Conservation (phyloP, 2,113 vertebrate species). For the Dissostichus mawsoni region DNA sequence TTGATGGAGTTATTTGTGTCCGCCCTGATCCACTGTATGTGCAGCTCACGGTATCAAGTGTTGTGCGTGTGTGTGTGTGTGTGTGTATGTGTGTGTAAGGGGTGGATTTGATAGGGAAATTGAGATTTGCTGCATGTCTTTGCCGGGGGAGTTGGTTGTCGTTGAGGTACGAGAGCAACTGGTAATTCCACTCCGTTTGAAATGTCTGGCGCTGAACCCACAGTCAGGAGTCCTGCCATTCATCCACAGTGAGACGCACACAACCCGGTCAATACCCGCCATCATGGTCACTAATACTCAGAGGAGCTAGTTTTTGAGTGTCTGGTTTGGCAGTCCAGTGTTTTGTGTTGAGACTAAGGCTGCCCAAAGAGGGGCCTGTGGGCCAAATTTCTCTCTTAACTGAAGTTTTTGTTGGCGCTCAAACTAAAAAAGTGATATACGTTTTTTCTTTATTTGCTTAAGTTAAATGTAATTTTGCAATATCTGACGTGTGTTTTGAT, state of each 20-base stretch:
- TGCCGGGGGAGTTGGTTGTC: conserved; percentile 51
- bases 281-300: conserved; percentile 57
- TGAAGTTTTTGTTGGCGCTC: conserved; percentile 50
- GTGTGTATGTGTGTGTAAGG: conserved; percentile 51
- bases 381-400: conserved; percentile 38
- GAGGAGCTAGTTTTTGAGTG: conserved; percentile 29
- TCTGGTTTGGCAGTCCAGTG: conserved; percentile 34
- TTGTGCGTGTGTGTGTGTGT: conserved; percentile 53
- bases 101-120: conserved; percentile 71
- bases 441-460: conserved; percentile 50
- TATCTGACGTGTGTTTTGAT: conserved; percentile 63
- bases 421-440: conserved; percentile 14
- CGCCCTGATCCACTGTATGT: conserved; percentile 63
- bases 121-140: conserved; percentile 67
- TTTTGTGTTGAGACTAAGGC: conserved; percentile 41
- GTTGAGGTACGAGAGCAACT: conserved; percentile 77
- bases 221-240: conserved; percentile 54
- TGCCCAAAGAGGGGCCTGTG: conserved; percentile 34
- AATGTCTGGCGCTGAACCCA: conserved; percentile 66
- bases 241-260: conserved; percentile 70
- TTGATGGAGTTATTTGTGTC: conserved; percentile 75
- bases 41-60: conserved; percentile 74
- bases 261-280: conserved; percentile 73
- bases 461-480: conserved; percentile 62
- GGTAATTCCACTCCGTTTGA: conserved; percentile 66